Evolutionary conservation across 2,113 vertebrate species (phyloP).

Genomic region (Puffinus mauretanicus): DNA sequence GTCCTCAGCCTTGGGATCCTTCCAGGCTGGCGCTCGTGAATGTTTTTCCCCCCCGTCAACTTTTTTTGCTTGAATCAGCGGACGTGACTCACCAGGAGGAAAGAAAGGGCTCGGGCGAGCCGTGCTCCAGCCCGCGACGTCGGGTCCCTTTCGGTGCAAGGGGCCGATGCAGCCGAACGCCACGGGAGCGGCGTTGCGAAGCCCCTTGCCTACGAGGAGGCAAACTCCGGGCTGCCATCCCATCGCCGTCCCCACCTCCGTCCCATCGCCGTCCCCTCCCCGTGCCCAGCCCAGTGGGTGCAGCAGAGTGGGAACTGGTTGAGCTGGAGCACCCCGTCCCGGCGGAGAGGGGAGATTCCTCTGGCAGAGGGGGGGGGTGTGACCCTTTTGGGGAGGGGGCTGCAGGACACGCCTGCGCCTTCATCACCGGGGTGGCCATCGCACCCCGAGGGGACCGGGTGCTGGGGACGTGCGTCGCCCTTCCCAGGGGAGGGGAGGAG

Average conservation of each 20-base stretch:
- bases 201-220: not conserved
- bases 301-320: constrained; percentile 21
- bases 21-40: not conserved
- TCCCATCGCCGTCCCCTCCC: not conserved
- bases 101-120: not conserved
- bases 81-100: not conserved
- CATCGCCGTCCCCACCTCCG: not conserved
- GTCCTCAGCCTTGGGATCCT: not conserved
- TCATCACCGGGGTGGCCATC: not conserved
- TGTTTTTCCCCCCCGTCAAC: not conserved
- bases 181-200: fast-evolving
- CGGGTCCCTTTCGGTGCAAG: fast-evolving
- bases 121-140: fast-evolving
- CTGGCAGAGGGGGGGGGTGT: not conserved
- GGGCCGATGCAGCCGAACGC: fast-evolving
- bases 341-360: constrained; percentile 38
- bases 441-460: not conserved
- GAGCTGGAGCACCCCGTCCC: not conserved
- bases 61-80: not conserved
- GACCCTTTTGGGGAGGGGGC: not conserved
- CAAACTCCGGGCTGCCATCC: not conserved
- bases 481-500: not conserved
- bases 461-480: fast-evolving
- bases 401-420: not conserved
- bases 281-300: not conserved